phyloP scores from a whole-genome alignment of 2,113 vertebrate genomes.

The Poicephalus gulielmi region DNA sequence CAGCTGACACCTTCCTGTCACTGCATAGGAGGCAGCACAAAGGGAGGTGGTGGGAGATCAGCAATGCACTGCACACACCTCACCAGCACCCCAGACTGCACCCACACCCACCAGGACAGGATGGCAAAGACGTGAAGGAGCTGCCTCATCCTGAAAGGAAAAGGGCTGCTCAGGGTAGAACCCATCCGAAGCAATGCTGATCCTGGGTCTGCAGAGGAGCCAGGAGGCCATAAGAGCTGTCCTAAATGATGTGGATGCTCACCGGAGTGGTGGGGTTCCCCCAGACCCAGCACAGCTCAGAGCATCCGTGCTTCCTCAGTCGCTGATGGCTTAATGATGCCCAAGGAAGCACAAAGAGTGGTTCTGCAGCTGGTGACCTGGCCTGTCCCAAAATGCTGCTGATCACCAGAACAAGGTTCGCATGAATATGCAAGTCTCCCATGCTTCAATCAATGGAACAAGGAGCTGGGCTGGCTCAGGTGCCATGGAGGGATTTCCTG shows the following conservation, averaged over 20 bases:
- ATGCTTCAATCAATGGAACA: fast-evolving
- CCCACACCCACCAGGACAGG: neutral
- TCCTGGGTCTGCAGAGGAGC: neutral
- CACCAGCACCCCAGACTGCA: neutral
- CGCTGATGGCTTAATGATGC: neutral
- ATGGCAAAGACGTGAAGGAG: neutral
- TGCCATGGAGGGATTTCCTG: neutral
- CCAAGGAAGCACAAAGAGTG: neutral
- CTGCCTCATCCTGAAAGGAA: neutral
- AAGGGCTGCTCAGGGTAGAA: neutral
- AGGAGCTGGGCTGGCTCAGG: neutral
- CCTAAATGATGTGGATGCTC: neutral
- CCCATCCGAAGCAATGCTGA: neutral
- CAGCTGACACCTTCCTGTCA: neutral
- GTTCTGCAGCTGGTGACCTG: neutral
- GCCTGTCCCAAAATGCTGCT: neutral
- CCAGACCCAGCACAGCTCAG: neutral
- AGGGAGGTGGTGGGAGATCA: neutral
- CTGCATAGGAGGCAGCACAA: neutral
- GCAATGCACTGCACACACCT: neutral
- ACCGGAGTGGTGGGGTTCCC: fast-evolving
- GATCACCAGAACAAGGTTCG: neutral
- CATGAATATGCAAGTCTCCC: neutral
- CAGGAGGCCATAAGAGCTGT: neutral
- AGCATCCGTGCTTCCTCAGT: neutral